phyloP scores from a whole-genome alignment of 2,113 vertebrate genomes.

The Aramus guarauna region DNA sequence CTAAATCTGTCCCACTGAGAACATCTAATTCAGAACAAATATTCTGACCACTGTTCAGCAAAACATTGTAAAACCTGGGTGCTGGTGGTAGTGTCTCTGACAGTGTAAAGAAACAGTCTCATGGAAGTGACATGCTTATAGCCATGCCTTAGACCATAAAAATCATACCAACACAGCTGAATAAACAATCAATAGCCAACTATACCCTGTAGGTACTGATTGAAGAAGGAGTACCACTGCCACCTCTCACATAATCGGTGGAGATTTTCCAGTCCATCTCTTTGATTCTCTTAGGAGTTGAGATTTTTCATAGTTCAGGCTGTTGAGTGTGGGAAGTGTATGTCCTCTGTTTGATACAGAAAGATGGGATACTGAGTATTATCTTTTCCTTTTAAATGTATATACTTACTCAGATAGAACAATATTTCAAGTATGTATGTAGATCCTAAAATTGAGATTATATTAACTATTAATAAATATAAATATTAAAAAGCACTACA shows the following conservation, averaged over 20 bases:
- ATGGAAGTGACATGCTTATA: background rate
- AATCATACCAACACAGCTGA: background rate
- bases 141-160: background rate
- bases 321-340: background rate
- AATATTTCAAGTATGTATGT: background rate
- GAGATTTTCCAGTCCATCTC: background rate
- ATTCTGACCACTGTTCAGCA: background rate
- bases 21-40: background rate
- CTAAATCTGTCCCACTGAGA: background rate
- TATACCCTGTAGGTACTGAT: background rate
- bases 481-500: background rate
- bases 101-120: background rate
- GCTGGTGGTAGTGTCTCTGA: background rate
- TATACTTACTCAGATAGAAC: fast-evolving
- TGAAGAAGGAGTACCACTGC: background rate
- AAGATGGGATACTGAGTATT: background rate
- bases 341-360: background rate
- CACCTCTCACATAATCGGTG: background rate
- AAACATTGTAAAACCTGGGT: background rate
- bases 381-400: background rate
- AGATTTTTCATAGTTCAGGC: background rate
- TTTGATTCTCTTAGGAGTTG: background rate
- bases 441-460: background rate
- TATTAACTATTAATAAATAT: background rate
- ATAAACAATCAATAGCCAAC: background rate